Conservation (phyloP, 2,113 vertebrate species). For the Calonectris borealis region DNA sequence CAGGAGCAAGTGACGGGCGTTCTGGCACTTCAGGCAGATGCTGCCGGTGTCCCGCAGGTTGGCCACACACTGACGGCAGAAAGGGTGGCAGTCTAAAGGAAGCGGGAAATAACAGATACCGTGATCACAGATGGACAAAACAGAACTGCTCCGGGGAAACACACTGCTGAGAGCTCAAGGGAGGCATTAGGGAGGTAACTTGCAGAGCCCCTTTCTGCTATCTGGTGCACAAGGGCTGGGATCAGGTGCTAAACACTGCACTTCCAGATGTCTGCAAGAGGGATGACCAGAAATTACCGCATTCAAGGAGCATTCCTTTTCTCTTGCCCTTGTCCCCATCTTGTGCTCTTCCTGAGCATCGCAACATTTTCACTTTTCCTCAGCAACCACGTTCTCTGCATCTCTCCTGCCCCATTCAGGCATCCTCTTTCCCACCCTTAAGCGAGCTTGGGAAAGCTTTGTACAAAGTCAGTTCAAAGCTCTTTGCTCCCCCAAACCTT, state of each 20-base stretch:
- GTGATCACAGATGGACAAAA: neutral
- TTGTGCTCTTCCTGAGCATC: neutral
- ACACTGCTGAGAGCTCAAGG: neutral
- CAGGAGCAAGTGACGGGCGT: conserved; percentile 73
- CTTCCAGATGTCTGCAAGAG: neutral
- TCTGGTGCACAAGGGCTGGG: neutral
- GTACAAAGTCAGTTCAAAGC: neutral
- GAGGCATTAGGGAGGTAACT: no score
- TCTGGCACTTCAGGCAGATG: conserved; percentile 84
- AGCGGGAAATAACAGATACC: neutral
- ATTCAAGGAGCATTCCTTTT: neutral
- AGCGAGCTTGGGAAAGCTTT: neutral
- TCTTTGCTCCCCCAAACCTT: neutral
- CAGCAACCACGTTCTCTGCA: neutral
- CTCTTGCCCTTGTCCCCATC: neutral
- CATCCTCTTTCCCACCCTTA: neutral
- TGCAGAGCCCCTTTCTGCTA: neutral
- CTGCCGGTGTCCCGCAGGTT: conserved; percentile 77
- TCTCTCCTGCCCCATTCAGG: neutral
- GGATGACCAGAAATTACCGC: fast-evolving
- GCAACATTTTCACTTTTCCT: neutral
- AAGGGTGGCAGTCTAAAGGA: conserved; percentile 81
- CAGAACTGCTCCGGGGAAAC: neutral
- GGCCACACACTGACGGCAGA: conserved; percentile 83
- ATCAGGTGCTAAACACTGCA: neutral